Conservation (phyloP, 2,888 invertebrate genomes). For the Therioaphis trifolii region DNA sequence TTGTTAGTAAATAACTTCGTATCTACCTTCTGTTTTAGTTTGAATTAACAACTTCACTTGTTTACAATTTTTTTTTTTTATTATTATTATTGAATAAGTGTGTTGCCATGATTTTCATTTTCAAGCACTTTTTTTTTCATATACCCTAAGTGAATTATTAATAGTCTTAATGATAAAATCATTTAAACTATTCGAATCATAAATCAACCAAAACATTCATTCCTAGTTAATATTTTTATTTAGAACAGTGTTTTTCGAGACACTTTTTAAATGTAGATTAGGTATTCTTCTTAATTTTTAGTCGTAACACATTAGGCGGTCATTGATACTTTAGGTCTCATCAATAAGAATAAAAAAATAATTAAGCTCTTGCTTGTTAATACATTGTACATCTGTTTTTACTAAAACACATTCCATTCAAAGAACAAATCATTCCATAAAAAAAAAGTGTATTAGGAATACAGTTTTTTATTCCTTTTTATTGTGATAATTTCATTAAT, state of each 20-base stretch:
- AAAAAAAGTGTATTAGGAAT: slow-evolving; percentile 11
- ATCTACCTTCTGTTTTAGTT: neutral
- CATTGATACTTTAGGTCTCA: no score
- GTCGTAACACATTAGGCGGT: neutral
- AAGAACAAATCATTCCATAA: slow-evolving; percentile 33
- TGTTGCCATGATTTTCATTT: neutral
- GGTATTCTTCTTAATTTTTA: neutral
- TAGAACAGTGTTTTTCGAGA: neutral
- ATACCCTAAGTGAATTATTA: neutral
- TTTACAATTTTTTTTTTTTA: neutral
- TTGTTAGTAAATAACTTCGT: neutral
- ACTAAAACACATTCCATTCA: slow-evolving; percentile 33
- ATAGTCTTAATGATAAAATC: no score
- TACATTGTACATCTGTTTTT: neutral
- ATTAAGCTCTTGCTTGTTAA: neutral
- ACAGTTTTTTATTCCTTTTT: slow-evolving; percentile 11
- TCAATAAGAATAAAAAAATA: no score
- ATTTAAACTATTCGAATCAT: no score
- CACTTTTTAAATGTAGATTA: no score
- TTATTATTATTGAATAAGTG: neutral
- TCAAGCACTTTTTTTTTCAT: neutral
- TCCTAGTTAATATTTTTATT: neutral
- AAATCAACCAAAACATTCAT: neutral
- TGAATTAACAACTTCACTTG: slow-evolving; percentile 2
- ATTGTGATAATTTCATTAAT: slow-evolving; percentile 51